Evolutionary conservation across 2,888 invertebrate species (phyloP).

Genomic region (Tachina lurida): DNA sequence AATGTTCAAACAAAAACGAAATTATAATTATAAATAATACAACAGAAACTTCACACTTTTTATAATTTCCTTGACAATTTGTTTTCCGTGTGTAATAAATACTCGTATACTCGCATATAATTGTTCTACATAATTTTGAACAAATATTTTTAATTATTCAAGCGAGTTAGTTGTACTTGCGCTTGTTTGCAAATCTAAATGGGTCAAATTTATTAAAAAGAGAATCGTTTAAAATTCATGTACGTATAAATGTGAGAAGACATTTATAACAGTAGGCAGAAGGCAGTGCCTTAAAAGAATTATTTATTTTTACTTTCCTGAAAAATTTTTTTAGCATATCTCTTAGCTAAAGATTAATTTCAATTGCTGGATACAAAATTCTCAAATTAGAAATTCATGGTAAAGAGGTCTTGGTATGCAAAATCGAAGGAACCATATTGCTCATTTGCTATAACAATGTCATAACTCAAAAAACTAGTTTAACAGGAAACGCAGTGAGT

Average conservation of each 20-base stretch:
- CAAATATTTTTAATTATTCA: neutral
- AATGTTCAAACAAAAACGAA: neutral
- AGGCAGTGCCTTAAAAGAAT: neutral
- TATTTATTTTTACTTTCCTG: neutral
- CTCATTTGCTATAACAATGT: no score
- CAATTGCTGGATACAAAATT: no score
- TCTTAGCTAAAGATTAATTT: no score
- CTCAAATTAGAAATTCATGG: no score
- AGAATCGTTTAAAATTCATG: neutral
- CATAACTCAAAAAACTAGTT: no score
- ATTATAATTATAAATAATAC: constrained; percentile 2
- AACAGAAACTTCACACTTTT: neutral
- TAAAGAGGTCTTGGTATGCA: no score
- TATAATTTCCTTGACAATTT: neutral
- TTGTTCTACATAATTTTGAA: constrained; percentile 15
- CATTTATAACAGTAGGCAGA: neutral
- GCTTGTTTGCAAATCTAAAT: constrained; percentile 19
- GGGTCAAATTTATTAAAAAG: constrained; percentile 12
- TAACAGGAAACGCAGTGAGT: no score
- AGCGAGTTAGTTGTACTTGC: neutral
- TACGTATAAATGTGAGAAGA: neutral
- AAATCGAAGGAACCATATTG: no score
- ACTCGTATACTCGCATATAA: neutral
- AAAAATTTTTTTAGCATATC: no score
- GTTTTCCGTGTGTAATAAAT: neutral